These are phyloP conservation scores for Falco biarmicus DNA, from an alignment of 2,797 vertebrate species.

Conservation along the genomic window DNA sequence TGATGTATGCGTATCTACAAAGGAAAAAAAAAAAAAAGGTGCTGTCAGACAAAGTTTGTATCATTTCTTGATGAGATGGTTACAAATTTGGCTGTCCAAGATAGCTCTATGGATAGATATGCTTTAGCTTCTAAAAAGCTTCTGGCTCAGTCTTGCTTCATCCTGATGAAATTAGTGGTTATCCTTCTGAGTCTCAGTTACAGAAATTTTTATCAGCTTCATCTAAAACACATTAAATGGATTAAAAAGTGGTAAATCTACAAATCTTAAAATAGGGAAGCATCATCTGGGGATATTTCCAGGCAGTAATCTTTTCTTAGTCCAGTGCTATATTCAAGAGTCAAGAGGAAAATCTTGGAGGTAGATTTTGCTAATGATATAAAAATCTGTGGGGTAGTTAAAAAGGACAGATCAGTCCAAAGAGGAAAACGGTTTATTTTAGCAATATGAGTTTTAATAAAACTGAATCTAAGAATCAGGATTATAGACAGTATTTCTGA, in stretches of 20 bases:
- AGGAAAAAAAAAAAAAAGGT: not conserved
- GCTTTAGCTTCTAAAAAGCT: not conserved
- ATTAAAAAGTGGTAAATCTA: not conserved
- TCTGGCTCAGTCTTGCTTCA: not conserved
- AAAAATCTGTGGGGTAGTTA: not conserved
- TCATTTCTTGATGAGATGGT: not conserved
- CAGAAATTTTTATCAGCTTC: not conserved
- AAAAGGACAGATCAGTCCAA: not conserved
- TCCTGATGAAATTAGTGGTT: not conserved
- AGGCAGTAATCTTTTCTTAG: not conserved
- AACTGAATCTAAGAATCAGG: not conserved
- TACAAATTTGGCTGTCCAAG: not conserved
- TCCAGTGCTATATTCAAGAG: not conserved
- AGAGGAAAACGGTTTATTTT: not conserved
- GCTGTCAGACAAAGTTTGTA: not conserved
- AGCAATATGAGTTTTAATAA: not conserved
- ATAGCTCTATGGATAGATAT: not conserved
- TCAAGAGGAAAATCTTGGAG: not conserved
- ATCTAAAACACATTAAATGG: not conserved
- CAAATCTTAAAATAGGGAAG: not conserved
- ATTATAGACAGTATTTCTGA: not conserved
- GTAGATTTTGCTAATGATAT: not conserved
- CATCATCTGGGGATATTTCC: not conserved
- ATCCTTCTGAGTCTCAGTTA: not conserved
- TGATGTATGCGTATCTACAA: fast-evolving